Conservation (phyloP, 1,140 invertebrate species). For the Drosophila eugracilis region DNA sequence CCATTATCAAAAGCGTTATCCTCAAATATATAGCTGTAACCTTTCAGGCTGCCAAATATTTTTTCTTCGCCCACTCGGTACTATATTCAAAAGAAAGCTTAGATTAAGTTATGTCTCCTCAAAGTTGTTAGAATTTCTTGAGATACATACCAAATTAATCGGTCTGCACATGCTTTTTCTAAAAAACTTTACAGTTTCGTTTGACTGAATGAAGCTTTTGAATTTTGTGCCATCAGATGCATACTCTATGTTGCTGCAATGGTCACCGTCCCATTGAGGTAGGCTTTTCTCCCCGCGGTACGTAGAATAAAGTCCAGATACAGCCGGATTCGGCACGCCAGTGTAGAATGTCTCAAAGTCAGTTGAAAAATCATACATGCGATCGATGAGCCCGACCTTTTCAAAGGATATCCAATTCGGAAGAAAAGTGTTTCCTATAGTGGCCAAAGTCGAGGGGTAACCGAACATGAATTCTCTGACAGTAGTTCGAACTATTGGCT, state of each 20-base stretch:
- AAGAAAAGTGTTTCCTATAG: slow-evolving; percentile 91
- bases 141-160: slow-evolving; percentile 88
- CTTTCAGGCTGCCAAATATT: slow-evolving; percentile 86
- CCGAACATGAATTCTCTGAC: slow-evolving; percentile 94
- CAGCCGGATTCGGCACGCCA: slow-evolving; percentile 87
- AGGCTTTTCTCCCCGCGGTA: slow-evolving; percentile 90
- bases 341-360: slow-evolving; percentile 93
- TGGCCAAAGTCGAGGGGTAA: slow-evolving; percentile 90
- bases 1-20: slow-evolving; percentile 92
- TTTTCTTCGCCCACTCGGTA: slow-evolving; percentile 87
- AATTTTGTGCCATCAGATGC: slow-evolving; percentile 95
- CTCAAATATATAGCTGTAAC: slow-evolving; percentile 89
- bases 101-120: not conserved
- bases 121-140: slow-evolving; percentile 7
- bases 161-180: slow-evolving; percentile 93
- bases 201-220: slow-evolving; percentile 88
- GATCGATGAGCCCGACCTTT: slow-evolving; percentile 92
- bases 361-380: slow-evolving; percentile 94
- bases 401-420: slow-evolving; percentile 93
- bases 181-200: slow-evolving; percentile 91
- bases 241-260: slow-evolving; percentile 91
- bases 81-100: slow-evolving; percentile 86
- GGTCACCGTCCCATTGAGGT: slow-evolving; percentile 90
- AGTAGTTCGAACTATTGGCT: slow-evolving; percentile 91
- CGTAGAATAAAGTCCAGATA: slow-evolving; percentile 90